Percentiles rank a stretch among this genome's conserved stretches.
phyloP scores from a whole-genome alignment of 2,113 vertebrate genomes.

The Barnardius zonarius region DNA sequence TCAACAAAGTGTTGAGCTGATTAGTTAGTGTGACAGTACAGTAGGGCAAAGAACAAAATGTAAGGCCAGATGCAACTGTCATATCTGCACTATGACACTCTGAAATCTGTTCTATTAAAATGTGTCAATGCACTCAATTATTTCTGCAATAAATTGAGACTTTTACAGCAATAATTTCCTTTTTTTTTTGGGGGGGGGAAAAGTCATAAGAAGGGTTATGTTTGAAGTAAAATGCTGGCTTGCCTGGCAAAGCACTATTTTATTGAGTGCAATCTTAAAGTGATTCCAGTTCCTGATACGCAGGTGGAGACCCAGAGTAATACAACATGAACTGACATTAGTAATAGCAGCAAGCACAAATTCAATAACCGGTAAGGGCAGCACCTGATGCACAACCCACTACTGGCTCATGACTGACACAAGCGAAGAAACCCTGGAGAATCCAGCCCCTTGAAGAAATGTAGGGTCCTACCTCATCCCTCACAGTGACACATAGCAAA shows the following conservation, averaged over 20 bases:
- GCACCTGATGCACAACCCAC: not conserved
- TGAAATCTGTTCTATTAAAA: not conserved
- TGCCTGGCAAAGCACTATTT: not conserved
- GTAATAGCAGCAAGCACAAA: not conserved
- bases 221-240: not conserved
- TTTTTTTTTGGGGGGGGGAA: not conserved
- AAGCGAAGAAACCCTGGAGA: not conserved
- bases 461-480: not conserved
- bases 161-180: not conserved
- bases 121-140: not conserved
- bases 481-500: not conserved
- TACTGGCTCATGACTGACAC: not conserved
- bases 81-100: not conserved
- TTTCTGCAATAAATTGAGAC: not conserved
- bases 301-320: not conserved
- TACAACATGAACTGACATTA: not conserved
- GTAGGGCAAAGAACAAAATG: not conserved
- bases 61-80: not conserved
- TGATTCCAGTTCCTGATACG: not conserved
- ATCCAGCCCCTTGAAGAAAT: not conserved
- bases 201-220: not conserved
- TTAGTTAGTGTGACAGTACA: not conserved
- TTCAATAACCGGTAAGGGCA: not conserved
- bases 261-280: not conserved
- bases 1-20: not conserved